Evolutionary conservation across 2,888 invertebrate species (phyloP).

Genomic region (Euzophera pinguis): DNA sequence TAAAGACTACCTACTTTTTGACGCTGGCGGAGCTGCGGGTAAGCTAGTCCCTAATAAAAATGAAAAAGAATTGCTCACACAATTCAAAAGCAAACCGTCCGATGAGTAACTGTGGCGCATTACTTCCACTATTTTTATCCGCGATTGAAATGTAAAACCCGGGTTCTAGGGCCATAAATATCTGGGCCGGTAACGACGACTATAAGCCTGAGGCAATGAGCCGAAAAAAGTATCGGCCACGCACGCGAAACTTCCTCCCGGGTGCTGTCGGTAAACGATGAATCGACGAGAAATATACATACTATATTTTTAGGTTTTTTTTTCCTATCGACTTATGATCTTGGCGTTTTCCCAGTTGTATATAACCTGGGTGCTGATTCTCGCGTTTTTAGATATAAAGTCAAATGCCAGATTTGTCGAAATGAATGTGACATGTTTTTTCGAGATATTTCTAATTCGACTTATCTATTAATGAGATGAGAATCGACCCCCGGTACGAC

Average conservation of each 20-base stretch:
- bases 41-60: neutral
- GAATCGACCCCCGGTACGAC: too few species aligned
- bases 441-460: too few species aligned
- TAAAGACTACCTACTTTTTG: too few species aligned
- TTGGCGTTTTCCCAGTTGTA: too few species aligned
- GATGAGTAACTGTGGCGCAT: slow-evolving; percentile 26
- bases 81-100: slow-evolving; percentile 2
- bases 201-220: slow-evolving; percentile 68
- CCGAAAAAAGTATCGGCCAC: slow-evolving; percentile 61
- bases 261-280: neutral
- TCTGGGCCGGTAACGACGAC: slow-evolving; percentile 65
- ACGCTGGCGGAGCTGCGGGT: too few species aligned
- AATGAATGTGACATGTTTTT: too few species aligned
- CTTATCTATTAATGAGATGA: too few species aligned
- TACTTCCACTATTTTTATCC: slow-evolving; percentile 41
- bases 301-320: too few species aligned
- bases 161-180: slow-evolving; percentile 59
- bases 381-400: too few species aligned
- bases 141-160: slow-evolving; percentile 67
- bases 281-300: neutral
- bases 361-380: too few species aligned
- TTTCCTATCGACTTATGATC: too few species aligned
- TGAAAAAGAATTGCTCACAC: neutral
- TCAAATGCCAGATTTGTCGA: too few species aligned
- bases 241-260: slow-evolving; percentile 30